phyloP scores from a whole-genome alignment of 2,888 invertebrate genomes.

The Drosophila rellima region DNA sequence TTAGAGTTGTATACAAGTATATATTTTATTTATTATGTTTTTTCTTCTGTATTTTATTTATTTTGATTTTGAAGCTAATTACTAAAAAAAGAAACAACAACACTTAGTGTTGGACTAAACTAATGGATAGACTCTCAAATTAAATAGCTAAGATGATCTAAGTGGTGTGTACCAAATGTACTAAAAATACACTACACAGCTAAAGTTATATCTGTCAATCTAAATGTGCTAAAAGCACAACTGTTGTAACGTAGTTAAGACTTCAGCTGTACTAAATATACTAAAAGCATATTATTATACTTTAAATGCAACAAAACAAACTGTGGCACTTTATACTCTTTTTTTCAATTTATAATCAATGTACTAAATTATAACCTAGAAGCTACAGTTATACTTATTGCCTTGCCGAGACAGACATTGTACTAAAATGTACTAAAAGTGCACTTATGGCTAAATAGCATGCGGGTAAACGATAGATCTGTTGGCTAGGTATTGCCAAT shows the following conservation, averaged over 20 bases:
- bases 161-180: slow-evolving; percentile 21
- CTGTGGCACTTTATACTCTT: slow-evolving; percentile 44
- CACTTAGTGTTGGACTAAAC: slow-evolving; percentile 69
- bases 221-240: slow-evolving; percentile 49
- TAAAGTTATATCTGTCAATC: not conserved
- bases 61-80: slow-evolving; percentile 28
- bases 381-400: slow-evolving; percentile 52
- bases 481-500: not conserved
- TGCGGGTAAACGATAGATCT: slow-evolving; percentile 19
- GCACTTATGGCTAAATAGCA: slow-evolving; percentile 64
- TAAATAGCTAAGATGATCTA: slow-evolving; percentile 42
- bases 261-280: slow-evolving; percentile 25
- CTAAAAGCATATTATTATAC: slow-evolving; percentile 39
- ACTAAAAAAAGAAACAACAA: slow-evolving; percentile 59
- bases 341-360: slow-evolving; percentile 14
- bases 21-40: slow-evolving; percentile 19
- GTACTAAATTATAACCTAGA: slow-evolving; percentile 27
- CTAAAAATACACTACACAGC: slow-evolving; percentile 34
- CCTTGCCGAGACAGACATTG: slow-evolving; percentile 66
- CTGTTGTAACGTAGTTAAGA: slow-evolving; percentile 53
- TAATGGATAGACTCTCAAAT: slow-evolving; percentile 41
- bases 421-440: slow-evolving; percentile 79
- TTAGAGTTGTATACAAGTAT: slow-evolving; percentile 54
- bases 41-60: not conserved
- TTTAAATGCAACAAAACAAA: slow-evolving; percentile 59